Percentiles rank a stretch among this genome's conserved stretches.
phyloP scores from a whole-genome alignment of 1,140 invertebrate genomes.

The Cotesia vestalis region DNA sequence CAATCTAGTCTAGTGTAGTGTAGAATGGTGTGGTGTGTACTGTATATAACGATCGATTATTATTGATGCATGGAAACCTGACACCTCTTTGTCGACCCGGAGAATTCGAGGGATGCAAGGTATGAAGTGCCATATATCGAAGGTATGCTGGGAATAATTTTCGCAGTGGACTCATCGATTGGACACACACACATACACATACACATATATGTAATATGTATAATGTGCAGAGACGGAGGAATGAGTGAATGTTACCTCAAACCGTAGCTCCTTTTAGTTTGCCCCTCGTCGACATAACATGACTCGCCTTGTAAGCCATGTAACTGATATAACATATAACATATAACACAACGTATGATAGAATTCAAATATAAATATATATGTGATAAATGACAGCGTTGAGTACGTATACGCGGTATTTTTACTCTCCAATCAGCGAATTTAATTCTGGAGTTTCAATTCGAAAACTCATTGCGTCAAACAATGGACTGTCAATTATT shows the following conservation, averaged over 20 bases:
- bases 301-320: slow-evolving; percentile 17
- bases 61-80: not conserved
- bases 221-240: not conserved
- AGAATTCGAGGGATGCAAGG: slow-evolving; percentile 31
- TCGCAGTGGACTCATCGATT: slow-evolving; percentile 34
- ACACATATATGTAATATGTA: slow-evolving; percentile 8
- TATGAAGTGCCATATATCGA: slow-evolving; percentile 37
- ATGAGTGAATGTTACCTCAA: slow-evolving; percentile 21
- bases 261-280: not conserved
- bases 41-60: too few relatives aligned
- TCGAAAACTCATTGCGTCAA: not conserved
- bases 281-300: slow-evolving; percentile 20
- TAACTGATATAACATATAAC: not conserved
- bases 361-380: not conserved
- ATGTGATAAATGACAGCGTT: slow-evolving; percentile 4
- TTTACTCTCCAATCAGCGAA: slow-evolving; percentile 25
- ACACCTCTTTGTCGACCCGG: slow-evolving; percentile 5
- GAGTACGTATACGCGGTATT: slow-evolving; percentile 5
- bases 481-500: slow-evolving; percentile 29
- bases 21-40: too few relatives aligned
- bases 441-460: slow-evolving; percentile 13
- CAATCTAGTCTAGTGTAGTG: too few relatives aligned
- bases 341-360: not conserved
- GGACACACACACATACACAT: slow-evolving; percentile 4
- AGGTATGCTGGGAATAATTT: slow-evolving; percentile 43